Base-by-base conservation (phyloP, 2,888 invertebrate genomes). In the Copidosoma aretas region DNA sequence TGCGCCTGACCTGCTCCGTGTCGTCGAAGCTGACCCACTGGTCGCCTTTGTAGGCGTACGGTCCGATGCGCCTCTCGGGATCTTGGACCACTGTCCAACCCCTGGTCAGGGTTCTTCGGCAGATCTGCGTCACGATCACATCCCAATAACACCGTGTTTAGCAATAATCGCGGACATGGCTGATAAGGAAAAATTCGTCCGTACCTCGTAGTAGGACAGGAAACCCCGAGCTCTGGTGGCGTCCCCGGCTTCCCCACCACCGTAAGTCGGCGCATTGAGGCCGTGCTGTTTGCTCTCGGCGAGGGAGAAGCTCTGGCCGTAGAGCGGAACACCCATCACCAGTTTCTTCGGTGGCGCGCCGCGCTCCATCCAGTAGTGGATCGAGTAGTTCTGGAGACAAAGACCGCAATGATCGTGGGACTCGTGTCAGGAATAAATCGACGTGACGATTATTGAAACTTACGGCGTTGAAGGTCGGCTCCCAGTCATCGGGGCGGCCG, bases 11-110 rank as follows among this genome's bases (percentile, higher is more conserved):
- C 89, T 94, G 95, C 46, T 89, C 88, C 46, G 91, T 89, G 81
- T 97, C 96, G 79, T 97, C 97, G 77, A 94, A 97, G 10, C 94
- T 93, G 10, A 95, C 95, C 96, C 96, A 97, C 78, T 97, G 96
- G 80, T 95, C 93, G 25, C 91, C 87, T 69, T 87, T 85, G 74
- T 91, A 91, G 0, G 95, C 94, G 79, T 94, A 95, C 0, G 96
- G 96, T 0, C 95, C 96, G 84, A 95, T 94, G 24, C 93, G 87
- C 57, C 93, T 91, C 63, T 91, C 88, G 0, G 90, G 87, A 79
- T 95, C 94, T 66, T 92, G 88, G 0, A 91, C 89, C 10, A 93
- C 90, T 49, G 88, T 88, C 93, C 95, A 94, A 1, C 91, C 91
- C 68, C 89, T 89, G 1, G 88, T 86, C 73, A 90, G 87, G 22